These are phyloP conservation scores for Cheumatopsyche charites DNA, from an alignment of 1,140 invertebrate species.

Conservation along the genomic window DNA sequence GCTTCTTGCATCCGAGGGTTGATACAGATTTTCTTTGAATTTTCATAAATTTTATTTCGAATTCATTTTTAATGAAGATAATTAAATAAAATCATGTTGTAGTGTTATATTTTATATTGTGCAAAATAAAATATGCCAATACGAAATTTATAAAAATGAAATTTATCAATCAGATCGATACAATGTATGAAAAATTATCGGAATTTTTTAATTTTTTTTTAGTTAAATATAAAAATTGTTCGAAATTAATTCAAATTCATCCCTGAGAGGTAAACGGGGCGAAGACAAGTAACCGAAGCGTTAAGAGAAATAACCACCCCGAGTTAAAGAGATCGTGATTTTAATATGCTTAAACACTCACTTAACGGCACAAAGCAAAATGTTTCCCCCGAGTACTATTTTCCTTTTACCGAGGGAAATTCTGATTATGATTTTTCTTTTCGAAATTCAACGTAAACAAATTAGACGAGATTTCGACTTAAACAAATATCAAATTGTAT, in stretches of 20 bases:
- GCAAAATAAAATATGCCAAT: no score
- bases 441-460: constrained; percentile 4
- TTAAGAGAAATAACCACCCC: constrained; percentile 38
- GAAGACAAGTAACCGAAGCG: constrained; percentile 34
- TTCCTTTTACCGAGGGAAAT: not conserved
- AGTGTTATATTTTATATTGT: no score
- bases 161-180: no score
- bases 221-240: no score
- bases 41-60: not conserved
- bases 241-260: not conserved
- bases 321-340: constrained; percentile 39
- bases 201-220: no score
- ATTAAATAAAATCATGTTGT: not conserved
- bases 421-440: constrained; percentile 19
- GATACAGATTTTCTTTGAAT: not conserved
- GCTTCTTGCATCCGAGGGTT: constrained; percentile 29
- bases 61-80: not conserved
- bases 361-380: constrained; percentile 29
- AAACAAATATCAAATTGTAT: no score
- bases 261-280: constrained; percentile 5
- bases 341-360: constrained; percentile 47
- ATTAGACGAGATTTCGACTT: not conserved
- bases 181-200: no score
- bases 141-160: no score
- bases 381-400: constrained; percentile 20